These are phyloP conservation scores for Procavia capensis DNA, from an alignment of 2,113 vertebrate species.

Conservation along the genomic window DNA sequence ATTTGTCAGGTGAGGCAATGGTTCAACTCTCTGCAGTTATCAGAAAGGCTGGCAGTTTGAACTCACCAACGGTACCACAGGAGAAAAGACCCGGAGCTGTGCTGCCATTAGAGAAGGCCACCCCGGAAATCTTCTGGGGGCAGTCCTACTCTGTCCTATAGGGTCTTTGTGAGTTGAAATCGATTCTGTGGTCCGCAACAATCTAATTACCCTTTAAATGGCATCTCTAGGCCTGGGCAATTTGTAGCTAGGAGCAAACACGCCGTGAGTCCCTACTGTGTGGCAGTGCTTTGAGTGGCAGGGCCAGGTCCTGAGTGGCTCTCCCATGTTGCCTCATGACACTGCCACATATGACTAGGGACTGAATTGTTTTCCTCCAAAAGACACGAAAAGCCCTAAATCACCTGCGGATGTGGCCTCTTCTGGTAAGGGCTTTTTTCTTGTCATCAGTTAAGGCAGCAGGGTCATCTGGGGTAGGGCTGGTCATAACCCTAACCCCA, in stretches of 20 bases:
- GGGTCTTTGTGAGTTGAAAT: not conserved
- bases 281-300: not conserved
- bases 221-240: not conserved
- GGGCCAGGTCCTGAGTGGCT: not conserved
- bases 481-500: too few species aligned
- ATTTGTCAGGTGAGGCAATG: not conserved
- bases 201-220: not conserved
- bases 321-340: fast-evolving
- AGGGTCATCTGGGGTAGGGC: too few species aligned
- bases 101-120: not conserved
- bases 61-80: not conserved
- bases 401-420: too few species aligned
- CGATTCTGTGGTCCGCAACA: not conserved
- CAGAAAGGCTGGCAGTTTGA: not conserved
- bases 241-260: not conserved
- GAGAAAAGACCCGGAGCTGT: not conserved
- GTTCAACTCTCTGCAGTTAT: not conserved
- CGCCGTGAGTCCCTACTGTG: fast-evolving
- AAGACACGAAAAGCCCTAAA: too few species aligned
- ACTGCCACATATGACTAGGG: not conserved
- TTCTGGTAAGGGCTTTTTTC: too few species aligned
- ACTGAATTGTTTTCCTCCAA: too few species aligned
- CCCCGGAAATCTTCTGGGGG: not conserved
- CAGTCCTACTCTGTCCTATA: not conserved
- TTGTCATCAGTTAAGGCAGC: too few species aligned